A percentile compares a stretch with the other conserved stretches of the same genome.
Evolutionary conservation across 1,140 invertebrate species (phyloP).

Genomic region (Ctenoplectra terminalis): DNA sequence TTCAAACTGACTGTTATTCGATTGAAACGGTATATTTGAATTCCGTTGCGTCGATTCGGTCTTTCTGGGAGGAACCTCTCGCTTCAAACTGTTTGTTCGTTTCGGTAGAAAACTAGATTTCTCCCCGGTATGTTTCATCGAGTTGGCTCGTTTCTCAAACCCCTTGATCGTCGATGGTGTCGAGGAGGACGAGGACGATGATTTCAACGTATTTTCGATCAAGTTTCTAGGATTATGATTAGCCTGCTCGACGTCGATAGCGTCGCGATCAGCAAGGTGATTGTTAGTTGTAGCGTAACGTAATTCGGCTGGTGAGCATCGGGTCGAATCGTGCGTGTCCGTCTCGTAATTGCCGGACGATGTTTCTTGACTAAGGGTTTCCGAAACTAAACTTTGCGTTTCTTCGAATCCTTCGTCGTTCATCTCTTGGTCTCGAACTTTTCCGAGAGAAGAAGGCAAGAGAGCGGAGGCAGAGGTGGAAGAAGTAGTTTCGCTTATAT

Average conservation of each 20-base stretch:
- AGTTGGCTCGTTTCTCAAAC: constrained; percentile 41
- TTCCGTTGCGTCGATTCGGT: constrained; percentile 55
- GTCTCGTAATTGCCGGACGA: constrained; percentile 89
- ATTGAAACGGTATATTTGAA: neutral
- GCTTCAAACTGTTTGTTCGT: constrained; percentile 69
- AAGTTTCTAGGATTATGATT: neutral
- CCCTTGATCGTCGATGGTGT: neutral
- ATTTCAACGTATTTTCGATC: constrained; percentile 8
- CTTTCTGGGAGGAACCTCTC: constrained; percentile 68
- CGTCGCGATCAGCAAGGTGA: neutral
- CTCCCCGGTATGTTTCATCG: constrained; percentile 34
- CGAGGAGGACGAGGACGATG: neutral
- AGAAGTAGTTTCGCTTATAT: constrained; percentile 77
- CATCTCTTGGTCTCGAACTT: constrained; percentile 86
- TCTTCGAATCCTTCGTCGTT: constrained; percentile 96
- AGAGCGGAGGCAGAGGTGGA: constrained; percentile 71
- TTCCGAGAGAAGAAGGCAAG: constrained; percentile 49
- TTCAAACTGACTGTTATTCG: neutral
- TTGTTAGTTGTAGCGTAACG: constrained; percentile 35
- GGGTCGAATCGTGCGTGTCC: constrained; percentile 83
- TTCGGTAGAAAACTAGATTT: constrained; percentile 76
- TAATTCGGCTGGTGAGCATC: constrained; percentile 79
- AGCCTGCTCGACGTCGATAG: neutral
- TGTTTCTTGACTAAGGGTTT: constrained; percentile 91
- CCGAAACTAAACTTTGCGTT: constrained; percentile 92